Evolutionary conservation across 1,140 invertebrate species (phyloP).

Genomic region (Triops cancriformis): DNA sequence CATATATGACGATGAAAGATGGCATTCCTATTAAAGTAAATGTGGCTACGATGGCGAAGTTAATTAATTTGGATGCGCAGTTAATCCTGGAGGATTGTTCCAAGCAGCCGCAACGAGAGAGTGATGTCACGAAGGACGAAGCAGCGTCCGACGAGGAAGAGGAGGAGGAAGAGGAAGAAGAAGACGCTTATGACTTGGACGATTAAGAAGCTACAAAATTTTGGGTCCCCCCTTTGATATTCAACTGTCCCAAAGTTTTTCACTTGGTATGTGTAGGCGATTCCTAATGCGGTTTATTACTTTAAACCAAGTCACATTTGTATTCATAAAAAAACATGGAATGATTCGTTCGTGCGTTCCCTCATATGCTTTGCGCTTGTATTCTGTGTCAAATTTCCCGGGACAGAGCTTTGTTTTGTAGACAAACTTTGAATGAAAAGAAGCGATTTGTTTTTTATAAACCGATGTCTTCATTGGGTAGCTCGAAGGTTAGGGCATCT

Average conservation of each 20-base stretch:
- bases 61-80: conserved; percentile 16
- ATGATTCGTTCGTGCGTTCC: neutral
- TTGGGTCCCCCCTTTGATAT: too few species aligned
- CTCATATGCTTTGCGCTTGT: neutral
- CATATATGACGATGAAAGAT: neutral
- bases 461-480: neutral
- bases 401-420: neutral
- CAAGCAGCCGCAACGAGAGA: neutral
- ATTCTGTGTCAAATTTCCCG: neutral
- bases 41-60: conserved; percentile 17
- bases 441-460: neutral
- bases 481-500: too few species aligned
- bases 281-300: too few species aligned
- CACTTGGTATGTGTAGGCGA: too few species aligned
- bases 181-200: neutral
- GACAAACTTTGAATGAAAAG: neutral
- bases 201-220: too few species aligned
- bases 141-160: neutral
- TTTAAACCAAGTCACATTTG: too few species aligned
- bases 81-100: conserved; percentile 20
- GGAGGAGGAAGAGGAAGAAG: neutral
- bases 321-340: too few species aligned
- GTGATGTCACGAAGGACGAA: neutral
- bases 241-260: too few species aligned
- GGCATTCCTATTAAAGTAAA: conserved; percentile 15